phyloP scores from a whole-genome alignment of 2,113 vertebrate genomes.

The Ptilonorhynchus violaceus region DNA sequence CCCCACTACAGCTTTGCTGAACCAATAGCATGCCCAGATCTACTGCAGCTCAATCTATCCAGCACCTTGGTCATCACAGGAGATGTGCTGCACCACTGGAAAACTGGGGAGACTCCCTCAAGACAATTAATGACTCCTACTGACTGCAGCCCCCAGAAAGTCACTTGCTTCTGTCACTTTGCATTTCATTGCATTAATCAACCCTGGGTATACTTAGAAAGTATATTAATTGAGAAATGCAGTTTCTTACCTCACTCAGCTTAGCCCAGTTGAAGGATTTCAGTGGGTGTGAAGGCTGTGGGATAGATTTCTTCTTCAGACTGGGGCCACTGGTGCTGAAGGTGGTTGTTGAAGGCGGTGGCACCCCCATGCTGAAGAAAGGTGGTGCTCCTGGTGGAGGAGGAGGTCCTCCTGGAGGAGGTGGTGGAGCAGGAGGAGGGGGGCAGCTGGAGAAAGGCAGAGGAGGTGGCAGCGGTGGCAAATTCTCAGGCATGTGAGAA shows the following conservation, averaged over 20 bases:
- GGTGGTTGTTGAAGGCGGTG: slow-evolving; percentile 69
- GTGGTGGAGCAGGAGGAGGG: slow-evolving; percentile 83
- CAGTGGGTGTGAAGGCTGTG: slow-evolving; percentile 93
- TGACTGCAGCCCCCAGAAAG: background rate
- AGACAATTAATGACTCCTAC: background rate
- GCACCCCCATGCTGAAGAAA: slow-evolving; percentile 75
- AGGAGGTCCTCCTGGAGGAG: slow-evolving; percentile 83
- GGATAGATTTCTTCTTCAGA: slow-evolving; percentile 86
- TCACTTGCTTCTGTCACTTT: background rate
- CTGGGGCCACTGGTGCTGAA: slow-evolving; percentile 68
- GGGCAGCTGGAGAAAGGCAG: slow-evolving; percentile 78
- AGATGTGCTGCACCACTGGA: background rate
- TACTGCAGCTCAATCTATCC: background rate
- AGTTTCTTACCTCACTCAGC: slow-evolving; percentile 86
- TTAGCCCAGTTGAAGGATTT: slow-evolving; percentile 99
- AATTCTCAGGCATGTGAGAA: slow-evolving; percentile 69
- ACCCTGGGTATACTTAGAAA: background rate
- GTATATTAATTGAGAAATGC: background rate
- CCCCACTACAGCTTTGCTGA: background rate
- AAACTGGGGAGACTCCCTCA: background rate
- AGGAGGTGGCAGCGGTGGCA: slow-evolving; percentile 86
- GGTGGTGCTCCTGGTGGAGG: slow-evolving; percentile 92
- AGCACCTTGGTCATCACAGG: background rate
- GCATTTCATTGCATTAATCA: background rate
- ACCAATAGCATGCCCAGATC: background rate